Evolutionary conservation across 1,140 invertebrate genomes (phyloP).

Genomic region (Elymnias hypermnestra): DNA sequence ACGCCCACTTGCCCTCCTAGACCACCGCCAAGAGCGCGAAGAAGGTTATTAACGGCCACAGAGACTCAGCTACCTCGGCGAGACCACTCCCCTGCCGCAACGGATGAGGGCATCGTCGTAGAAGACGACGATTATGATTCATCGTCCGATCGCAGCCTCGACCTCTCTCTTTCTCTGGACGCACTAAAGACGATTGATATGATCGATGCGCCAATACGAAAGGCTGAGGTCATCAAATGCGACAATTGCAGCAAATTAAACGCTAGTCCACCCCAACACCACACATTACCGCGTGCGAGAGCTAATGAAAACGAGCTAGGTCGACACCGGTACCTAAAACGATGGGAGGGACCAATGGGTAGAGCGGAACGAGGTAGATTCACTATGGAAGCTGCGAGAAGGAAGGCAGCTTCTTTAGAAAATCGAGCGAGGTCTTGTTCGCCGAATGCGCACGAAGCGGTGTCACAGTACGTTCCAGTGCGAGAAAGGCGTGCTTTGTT

Average conservation of each 20-base stretch:
- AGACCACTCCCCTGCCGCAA: slow-evolving; percentile 64
- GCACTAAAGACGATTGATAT: slow-evolving; percentile 55
- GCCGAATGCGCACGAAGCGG: slow-evolving; percentile 56
- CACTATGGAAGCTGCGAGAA: slow-evolving; percentile 56
- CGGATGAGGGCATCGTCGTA: slow-evolving; percentile 72
- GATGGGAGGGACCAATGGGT: slow-evolving; percentile 58
- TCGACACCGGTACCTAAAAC: slow-evolving; percentile 60
- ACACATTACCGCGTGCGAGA: slow-evolving; percentile 59
- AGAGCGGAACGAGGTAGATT: slow-evolving; percentile 52
- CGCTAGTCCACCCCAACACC: slow-evolving; percentile 44
- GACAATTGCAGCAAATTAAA: slow-evolving; percentile 65
- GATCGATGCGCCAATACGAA: slow-evolving; percentile 53
- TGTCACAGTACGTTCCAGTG: slow-evolving; percentile 59
- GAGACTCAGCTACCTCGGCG: slow-evolving; percentile 56
- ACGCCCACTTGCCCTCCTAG: slow-evolving; percentile 51
- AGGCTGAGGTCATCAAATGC: slow-evolving; percentile 59
- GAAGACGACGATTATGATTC: slow-evolving; percentile 74
- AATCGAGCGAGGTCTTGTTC: slow-evolving; percentile 63
- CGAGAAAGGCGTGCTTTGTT: slow-evolving; percentile 58
- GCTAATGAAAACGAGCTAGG: slow-evolving; percentile 51
- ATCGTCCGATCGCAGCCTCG: slow-evolving; percentile 70
- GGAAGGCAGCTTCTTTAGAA: slow-evolving; percentile 57
- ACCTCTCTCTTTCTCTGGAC: slow-evolving; percentile 63
- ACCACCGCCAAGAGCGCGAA: slow-evolving; percentile 56
- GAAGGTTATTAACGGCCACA: slow-evolving; percentile 51